A percentile compares a stretch with the other conserved stretches of the same genome.
These are phyloP conservation scores for Pseudomyrmex flavicornis DNA, from an alignment of 1,140 invertebrate genomes.

Conservation along the genomic window DNA sequence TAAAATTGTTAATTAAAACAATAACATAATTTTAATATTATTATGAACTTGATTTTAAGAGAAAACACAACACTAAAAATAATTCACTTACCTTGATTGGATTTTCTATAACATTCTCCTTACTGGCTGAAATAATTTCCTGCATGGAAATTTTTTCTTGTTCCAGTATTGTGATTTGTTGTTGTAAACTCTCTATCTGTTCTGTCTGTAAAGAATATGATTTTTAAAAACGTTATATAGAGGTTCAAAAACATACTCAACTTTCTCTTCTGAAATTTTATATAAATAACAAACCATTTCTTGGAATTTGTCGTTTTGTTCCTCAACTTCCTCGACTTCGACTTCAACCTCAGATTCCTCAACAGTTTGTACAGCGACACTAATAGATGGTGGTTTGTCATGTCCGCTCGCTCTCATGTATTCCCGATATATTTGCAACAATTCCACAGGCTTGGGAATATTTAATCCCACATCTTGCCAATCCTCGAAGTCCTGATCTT, in stretches of 20 bases:
- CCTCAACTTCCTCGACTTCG: conserved; percentile 64
- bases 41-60: not conserved
- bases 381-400: conserved; percentile 78
- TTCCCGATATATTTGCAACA: conserved; percentile 92
- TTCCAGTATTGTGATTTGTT: conserved; percentile 85
- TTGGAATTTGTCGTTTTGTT: conserved; percentile 83
- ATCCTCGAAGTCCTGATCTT: conserved; percentile 96
- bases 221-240: not conserved
- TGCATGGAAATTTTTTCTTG: conserved; percentile 87
- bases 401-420: conserved; percentile 85
- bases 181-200: conserved; percentile 86
- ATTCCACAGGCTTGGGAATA: conserved; percentile 91
- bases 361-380: conserved; percentile 81
- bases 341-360: conserved; percentile 63
- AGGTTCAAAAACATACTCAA: conserved; percentile 38
- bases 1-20: not conserved
- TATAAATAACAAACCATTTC: conserved; percentile 74
- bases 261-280: conserved; percentile 27
- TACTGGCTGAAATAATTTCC: conserved; percentile 68
- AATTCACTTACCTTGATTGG: conserved; percentile 60
- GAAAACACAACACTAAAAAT: not conserved
- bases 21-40: too few relatives aligned
- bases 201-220: conserved; percentile 81
- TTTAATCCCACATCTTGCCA: conserved; percentile 97
- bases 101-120: conserved; percentile 62